Base-by-base conservation (phyloP, 2,888 invertebrate species). In the Caenorhabditis sulstoni region DNA sequence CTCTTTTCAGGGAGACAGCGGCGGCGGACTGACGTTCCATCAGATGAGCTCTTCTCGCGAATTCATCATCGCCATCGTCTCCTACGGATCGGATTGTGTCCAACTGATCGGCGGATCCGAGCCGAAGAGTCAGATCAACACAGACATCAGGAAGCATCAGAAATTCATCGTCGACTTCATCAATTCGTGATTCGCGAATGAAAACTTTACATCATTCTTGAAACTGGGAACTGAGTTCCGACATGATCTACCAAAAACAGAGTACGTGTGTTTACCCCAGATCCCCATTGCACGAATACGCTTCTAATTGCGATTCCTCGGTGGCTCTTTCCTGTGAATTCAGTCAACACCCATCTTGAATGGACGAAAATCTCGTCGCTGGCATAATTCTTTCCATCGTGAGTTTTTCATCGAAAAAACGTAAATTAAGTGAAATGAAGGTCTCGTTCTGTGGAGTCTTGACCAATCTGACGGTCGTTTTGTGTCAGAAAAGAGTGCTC, bases 51-150 rank as follows among this genome's bases (percentile, higher is more conserved):
- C 58, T 0, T 18, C 58, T 22, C 64, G 67, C 11, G 37, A 74
- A 37, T 79, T 55, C 52, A 29, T 74, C 23, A 23, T 66, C 18
- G 79, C 67, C 12, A 45, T 79, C 18, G 59, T 79, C 5, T 79
- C 79, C 4, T 79, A 64, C 23, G 79, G 79, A 3, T 59, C 73
- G 4, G 79, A 79, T 39, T 79, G 79, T 37, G 64, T 44, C 16
- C 57, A 62, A 29, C n/a, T 79, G 44, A 49, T 74, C 9, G 55
- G 57, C 8, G 73, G 73, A 22, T 41, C 57, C 0, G 35, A 57
- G 23, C 77, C 77, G 23, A 77, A 50, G 52, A 49, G 64, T 1
- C 77, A 77, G 53, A 47, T 77, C 5, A 77, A 77, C 53, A 77
- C 77, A 3, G 68, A 68, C n/a, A 53, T 77, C 22, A 39, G 68